Conservation (phyloP, 2,113 vertebrate genomes). For the Mustela lutreola region DNA sequence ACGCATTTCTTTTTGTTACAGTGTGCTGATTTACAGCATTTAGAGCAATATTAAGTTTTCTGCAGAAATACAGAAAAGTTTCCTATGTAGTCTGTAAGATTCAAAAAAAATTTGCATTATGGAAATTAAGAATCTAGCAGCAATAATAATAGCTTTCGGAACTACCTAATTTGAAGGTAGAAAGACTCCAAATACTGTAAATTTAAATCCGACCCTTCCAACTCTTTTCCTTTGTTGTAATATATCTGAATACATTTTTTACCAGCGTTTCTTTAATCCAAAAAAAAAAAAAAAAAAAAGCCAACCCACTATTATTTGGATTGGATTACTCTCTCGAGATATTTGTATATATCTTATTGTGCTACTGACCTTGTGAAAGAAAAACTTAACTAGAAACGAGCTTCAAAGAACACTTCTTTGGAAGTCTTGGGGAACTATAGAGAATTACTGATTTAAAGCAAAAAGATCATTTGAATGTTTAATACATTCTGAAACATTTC, state of each 20-base stretch:
- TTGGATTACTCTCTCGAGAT: slow-evolving; percentile 66
- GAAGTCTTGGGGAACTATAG: slow-evolving; percentile 57
- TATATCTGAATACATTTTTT: slow-evolving; percentile 58
- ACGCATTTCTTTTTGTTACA: slow-evolving; percentile 60
- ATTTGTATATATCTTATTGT: slow-evolving; percentile 68
- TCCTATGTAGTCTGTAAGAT: slow-evolving; percentile 8
- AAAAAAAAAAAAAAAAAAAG: background rate
- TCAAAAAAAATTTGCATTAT: background rate
- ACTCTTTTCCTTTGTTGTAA: slow-evolving; percentile 49
- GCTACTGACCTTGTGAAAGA: background rate
- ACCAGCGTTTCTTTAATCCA: slow-evolving; percentile 52
- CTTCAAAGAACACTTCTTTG: slow-evolving; percentile 65
- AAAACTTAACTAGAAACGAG: background rate
- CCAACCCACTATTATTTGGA: background rate
- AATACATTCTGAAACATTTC: slow-evolving; percentile 52
- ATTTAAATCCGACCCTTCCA: slow-evolving; percentile 18
- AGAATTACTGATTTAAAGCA: slow-evolving; percentile 55
- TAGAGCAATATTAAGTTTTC: slow-evolving; percentile 67
- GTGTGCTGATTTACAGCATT: slow-evolving; percentile 59
- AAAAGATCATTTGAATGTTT: background rate
- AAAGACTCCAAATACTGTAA: slow-evolving; percentile 57
- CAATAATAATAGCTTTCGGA: slow-evolving; percentile 51
- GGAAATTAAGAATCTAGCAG: slow-evolving; percentile 57
- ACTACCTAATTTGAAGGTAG: slow-evolving; percentile 36
- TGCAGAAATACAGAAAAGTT: slow-evolving; percentile 24